Evolutionary conservation across 1,140 invertebrate genomes (phyloP).

Genomic region (Caerostris extrusa): DNA sequence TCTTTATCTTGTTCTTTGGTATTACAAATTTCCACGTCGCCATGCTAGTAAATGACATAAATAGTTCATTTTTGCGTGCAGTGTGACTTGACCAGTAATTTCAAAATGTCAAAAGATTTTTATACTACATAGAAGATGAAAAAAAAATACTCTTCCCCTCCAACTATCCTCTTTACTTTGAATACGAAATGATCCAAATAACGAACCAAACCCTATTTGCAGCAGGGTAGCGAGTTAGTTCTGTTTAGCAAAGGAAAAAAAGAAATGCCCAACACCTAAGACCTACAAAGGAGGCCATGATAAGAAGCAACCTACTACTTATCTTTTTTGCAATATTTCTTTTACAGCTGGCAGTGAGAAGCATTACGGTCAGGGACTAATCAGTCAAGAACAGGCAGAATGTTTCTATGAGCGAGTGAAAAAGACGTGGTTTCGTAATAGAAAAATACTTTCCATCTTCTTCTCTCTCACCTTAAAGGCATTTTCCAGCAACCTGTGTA

Average conservation of each 20-base stretch:
- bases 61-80: constrained; percentile 40
- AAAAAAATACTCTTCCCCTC: background rate
- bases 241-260: constrained; percentile 29
- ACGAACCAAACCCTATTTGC: constrained; percentile 17
- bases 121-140: constrained; percentile 31
- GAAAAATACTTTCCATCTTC: constrained; percentile 38
- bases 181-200: constrained; percentile 48
- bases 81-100: background rate
- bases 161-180: background rate
- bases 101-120: constrained; percentile 50
- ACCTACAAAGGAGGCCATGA: constrained; percentile 29
- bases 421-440: background rate
- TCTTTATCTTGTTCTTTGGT: no score
- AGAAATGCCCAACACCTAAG: background rate
- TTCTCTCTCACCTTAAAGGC: constrained; percentile 55
- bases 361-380: constrained; percentile 52
- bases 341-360: background rate
- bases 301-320: constrained; percentile 12
- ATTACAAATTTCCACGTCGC: no score
- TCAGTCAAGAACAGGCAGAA: constrained; percentile 32
- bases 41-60: background rate
- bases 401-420: background rate
- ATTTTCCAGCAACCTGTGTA: constrained; percentile 64
- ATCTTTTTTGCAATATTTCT: constrained; percentile 19
- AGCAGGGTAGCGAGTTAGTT: no score